Percentiles rank a stretch among this genome's conserved stretches.
These are phyloP conservation scores for Aporophyla nigra DNA, from an alignment of 2,888 invertebrate species.

Conservation along the genomic window DNA sequence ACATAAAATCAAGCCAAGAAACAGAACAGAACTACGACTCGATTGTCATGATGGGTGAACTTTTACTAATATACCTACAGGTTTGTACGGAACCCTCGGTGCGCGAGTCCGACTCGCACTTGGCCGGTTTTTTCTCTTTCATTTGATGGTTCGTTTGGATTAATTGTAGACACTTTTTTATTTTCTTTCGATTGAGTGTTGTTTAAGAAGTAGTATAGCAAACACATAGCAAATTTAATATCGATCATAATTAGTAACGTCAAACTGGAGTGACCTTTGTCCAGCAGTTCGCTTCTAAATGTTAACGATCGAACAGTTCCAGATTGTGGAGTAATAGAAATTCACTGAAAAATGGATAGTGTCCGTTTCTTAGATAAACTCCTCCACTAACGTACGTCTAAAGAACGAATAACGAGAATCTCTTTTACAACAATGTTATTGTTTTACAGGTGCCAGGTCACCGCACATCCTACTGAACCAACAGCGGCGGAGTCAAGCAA, in stretches of 20 bases:
- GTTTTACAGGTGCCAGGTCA: conserved; percentile 10
- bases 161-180: neutral
- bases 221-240: neutral
- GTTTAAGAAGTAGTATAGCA: too few species aligned
- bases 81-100: too few species aligned
- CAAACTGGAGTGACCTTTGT: neutral
- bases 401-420: neutral
- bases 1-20: too few species aligned
- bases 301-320: neutral
- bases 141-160: neutral
- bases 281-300: neutral
- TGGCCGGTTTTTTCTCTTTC: too few species aligned
- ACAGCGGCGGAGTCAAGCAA: neutral
- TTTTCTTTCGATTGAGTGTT: neutral
- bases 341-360: neutral
- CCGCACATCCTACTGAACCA: neutral
- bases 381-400: neutral
- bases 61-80: too few species aligned
- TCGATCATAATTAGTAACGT: neutral
- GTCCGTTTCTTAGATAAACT: neutral
- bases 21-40: too few species aligned
- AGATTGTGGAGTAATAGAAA: neutral
- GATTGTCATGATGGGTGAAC: too few species aligned
- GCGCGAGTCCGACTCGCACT: too few species aligned
- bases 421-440: neutral